Percentiles rank a stretch among this genome's conserved stretches.
Conservation (phyloP, 2,888 invertebrate species). For the Clunio marinus region DNA sequence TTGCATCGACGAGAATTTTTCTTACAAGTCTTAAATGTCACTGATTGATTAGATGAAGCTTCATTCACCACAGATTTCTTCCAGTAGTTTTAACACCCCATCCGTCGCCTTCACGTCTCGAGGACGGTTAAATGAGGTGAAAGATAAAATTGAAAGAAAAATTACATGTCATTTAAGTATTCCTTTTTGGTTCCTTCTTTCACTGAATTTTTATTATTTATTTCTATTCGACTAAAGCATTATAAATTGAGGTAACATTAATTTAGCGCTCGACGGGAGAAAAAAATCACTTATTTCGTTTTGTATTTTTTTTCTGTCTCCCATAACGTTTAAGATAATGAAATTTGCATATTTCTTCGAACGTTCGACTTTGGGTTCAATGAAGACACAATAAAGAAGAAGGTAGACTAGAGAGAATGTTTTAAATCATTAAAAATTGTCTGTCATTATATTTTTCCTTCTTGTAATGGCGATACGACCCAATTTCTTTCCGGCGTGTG, state of each 20-base stretch:
- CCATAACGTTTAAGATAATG: constrained; percentile 33
- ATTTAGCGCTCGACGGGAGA: constrained; percentile 9
- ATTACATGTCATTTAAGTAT: constrained; percentile 37
- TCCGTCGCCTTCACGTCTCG: not conserved
- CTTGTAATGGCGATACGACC: not conserved
- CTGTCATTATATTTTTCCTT: constrained; percentile 26
- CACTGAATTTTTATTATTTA: constrained; percentile 37
- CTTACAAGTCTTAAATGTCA: too few species aligned
- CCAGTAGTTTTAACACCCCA: too few species aligned
- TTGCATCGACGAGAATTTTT: too few species aligned
- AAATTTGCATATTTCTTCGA: constrained; percentile 36
- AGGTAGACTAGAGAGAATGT: not conserved
- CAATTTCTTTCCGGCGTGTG: not conserved
- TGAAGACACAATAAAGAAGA: not conserved
- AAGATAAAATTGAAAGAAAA: constrained; percentile 39
- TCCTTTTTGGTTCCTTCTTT: constrained; percentile 4
- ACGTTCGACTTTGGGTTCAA: not conserved
- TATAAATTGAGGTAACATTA: constrained; percentile 39
- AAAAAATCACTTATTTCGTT: constrained; percentile 35
- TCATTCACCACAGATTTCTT: not conserved
- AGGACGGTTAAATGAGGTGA: constrained; percentile 35
- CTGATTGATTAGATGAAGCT: constrained; percentile 29
- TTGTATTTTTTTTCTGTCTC: too few species aligned
- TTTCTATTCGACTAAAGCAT: constrained; percentile 35
- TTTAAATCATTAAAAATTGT: constrained; percentile 33